Conservation (phyloP, 2,113 vertebrate species). For the Brachirus orientalis region DNA sequence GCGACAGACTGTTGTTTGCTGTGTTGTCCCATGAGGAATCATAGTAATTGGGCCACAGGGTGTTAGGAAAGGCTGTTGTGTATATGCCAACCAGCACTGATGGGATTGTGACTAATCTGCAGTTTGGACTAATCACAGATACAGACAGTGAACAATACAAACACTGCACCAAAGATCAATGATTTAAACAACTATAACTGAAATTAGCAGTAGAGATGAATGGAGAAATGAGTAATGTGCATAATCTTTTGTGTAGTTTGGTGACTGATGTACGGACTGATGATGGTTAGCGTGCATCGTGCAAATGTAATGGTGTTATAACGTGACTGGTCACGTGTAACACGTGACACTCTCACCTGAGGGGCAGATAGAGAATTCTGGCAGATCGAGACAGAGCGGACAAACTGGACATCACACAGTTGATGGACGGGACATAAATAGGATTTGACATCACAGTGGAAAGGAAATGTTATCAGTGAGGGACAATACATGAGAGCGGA, state of each 20-base stretch:
- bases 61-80: conserved; percentile 34
- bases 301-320: conserved; percentile 29
- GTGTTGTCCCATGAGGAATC: conserved; percentile 48
- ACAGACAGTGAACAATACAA: conserved; percentile 23
- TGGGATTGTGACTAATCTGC: conserved; percentile 45
- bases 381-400: conserved; percentile 80
- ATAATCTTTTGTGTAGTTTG: neutral
- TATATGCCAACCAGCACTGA: conserved; percentile 26
- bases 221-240: neutral
- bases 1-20: conserved; percentile 43
- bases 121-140: conserved; percentile 43
- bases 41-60: conserved; percentile 62
- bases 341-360: conserved; percentile 79
- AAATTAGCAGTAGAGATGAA: neutral
- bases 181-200: conserved; percentile 1
- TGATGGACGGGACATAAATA: conserved; percentile 59
- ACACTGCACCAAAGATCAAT: neutral
- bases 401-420: conserved; percentile 61
- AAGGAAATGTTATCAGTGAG: conserved; percentile 49
- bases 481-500: conserved; percentile 16
- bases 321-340: conserved; percentile 3
- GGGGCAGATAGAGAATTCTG: conserved; percentile 79
- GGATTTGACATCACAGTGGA: conserved; percentile 38
- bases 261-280: neutral
- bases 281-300: conserved; percentile 2